Base-by-base conservation (phyloP, 2,113 vertebrate genomes). In the Pongo pygmaeus region DNA sequence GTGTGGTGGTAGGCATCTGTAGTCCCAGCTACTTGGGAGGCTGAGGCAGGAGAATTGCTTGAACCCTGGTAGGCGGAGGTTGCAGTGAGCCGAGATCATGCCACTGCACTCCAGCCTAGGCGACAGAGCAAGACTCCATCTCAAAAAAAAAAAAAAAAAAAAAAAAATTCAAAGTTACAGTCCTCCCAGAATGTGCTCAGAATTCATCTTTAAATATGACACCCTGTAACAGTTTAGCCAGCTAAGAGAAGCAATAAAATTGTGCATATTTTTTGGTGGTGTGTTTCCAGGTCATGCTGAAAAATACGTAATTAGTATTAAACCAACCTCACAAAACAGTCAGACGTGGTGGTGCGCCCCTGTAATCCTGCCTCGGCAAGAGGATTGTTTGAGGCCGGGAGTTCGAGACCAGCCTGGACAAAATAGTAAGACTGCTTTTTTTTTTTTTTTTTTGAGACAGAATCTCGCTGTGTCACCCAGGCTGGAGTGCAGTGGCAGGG, bases 201-300 rank as follows among this genome's bases (percentile, higher is more conserved):
- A 86, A 90, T 94, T 96, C 5, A 20, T 79, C 27, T 94, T 12
- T 74, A 52, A 64, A 0, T 83, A 23, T 35, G 50, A 48, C 14
- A 93, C 55, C 22, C 43, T 0, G 5, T 87, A 43, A 57, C 35
- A 59, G 10, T 94, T 94, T 81, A 74, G 81, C n/a, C 30, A 55
- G 30, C 48, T 35, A 92, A 81, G 86, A 86, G 43, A 83, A 90
- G 75, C 88, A 93, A 74, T 83, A 77, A 92, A 93, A 72, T 80
- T 83, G 43, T 5, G 22, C 67, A 18, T 52, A 27, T 87, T 88
- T 93, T 96, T 74, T 30, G 50, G 35, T 94, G 46, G 16, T 88
- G 13, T 61, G 30, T 86, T 93, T 95, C 59, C 77, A 52, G 59
- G 90, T 91, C 20, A 40, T 72, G 38, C 81, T 86, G 32, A 89